phyloP scores from a whole-genome alignment of 1,140 invertebrate genomes.

The Mamestra configurata region DNA sequence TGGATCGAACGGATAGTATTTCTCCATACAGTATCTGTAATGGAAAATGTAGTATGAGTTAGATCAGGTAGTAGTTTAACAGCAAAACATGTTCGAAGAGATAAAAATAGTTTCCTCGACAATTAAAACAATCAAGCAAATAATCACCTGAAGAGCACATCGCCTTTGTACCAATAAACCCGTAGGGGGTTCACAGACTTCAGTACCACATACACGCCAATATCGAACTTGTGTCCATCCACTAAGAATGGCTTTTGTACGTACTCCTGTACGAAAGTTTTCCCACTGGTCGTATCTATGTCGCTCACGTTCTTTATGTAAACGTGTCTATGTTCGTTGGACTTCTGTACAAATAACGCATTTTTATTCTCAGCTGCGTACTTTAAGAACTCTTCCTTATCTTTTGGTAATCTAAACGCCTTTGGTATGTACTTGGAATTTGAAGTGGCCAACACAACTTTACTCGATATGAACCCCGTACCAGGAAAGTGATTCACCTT shows the following conservation, averaged over 20 bases:
- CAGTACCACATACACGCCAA: conserved; percentile 97
- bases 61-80: too few relatives aligned
- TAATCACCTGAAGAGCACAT: conserved; percentile 94
- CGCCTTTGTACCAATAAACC: conserved; percentile 96
- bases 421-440: conserved; percentile 93
- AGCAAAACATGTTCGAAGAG: too few relatives aligned
- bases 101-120: background rate
- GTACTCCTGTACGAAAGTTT: conserved; percentile 97
- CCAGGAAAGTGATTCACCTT: conserved; percentile 98
- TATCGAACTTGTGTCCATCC: conserved; percentile 98
- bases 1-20: conserved; percentile 97
- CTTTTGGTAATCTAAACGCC: conserved; percentile 95
- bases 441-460: conserved; percentile 96
- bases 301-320: conserved; percentile 91
- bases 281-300: conserved; percentile 92
- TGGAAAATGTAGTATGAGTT: conserved; percentile 62
- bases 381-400: conserved; percentile 92
- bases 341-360: conserved; percentile 96
- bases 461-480: conserved; percentile 97
- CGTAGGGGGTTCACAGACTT: conserved; percentile 97
- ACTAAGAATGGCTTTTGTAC: conserved; percentile 94
- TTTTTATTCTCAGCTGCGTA: conserved; percentile 92
- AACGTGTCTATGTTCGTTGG: conserved; percentile 97
- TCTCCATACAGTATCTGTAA: conserved; percentile 95
- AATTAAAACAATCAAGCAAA: conserved; percentile 50